Conservation (phyloP, 1,140 invertebrate genomes). For the Microplitis demolitor region DNA sequence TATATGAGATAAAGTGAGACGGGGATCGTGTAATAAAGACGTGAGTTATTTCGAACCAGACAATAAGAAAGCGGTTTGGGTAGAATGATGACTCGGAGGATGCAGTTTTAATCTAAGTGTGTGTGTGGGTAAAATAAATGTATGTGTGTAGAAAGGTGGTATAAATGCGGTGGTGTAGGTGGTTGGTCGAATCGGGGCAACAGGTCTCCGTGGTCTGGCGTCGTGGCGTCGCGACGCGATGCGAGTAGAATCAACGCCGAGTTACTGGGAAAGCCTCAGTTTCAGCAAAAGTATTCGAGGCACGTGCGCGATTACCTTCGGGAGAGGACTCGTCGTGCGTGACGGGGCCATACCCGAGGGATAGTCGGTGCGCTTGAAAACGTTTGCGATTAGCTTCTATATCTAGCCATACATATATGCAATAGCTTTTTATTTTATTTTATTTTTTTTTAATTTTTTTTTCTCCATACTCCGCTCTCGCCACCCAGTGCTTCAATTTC, state of each 20-base stretch:
- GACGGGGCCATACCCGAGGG: constrained; percentile 26
- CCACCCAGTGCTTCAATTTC: constrained; percentile 1
- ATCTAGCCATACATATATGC: background rate
- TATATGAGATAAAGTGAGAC: too few relatives aligned
- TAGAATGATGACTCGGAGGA: too few relatives aligned
- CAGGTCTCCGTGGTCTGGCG: constrained; percentile 37
- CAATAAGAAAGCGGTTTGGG: too few relatives aligned
- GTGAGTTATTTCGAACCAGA: too few relatives aligned
- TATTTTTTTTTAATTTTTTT: background rate
- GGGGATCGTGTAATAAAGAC: too few relatives aligned
- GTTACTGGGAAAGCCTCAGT: constrained; percentile 11
- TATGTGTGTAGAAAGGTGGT: background rate
- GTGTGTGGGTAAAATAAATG: too few relatives aligned
- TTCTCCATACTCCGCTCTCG: background rate
- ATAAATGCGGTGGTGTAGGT: background rate
- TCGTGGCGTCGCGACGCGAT: constrained; percentile 30
- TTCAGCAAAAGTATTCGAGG: constrained; percentile 27
- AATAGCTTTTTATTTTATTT: background rate
- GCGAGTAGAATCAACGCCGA: constrained; percentile 23
- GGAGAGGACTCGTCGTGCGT: constrained; percentile 34
- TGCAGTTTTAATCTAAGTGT: too few relatives aligned
- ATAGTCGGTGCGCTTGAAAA: constrained; percentile 18
- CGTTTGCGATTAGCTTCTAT: constrained; percentile 18
- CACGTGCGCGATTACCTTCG: constrained; percentile 36
- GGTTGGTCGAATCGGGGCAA: constrained; percentile 34